A percentile compares a stretch with the other conserved stretches of the same genome.
Conservation (phyloP, 2,113 vertebrate genomes). For the Peromyscus maniculatus region DNA sequence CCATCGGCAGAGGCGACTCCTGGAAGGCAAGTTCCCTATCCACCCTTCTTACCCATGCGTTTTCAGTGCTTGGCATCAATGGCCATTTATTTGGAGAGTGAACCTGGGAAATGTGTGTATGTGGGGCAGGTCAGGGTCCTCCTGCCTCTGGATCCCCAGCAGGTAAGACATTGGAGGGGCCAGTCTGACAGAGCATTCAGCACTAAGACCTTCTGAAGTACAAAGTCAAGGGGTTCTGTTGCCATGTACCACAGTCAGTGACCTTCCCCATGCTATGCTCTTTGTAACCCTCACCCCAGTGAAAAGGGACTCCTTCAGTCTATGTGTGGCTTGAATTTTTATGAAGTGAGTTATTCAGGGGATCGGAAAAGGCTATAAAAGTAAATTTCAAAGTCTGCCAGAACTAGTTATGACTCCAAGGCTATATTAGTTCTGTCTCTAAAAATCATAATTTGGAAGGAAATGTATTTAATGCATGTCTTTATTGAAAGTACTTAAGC, state of each 20-base stretch:
- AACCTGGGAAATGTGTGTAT: not conserved
- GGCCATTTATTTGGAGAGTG: not conserved
- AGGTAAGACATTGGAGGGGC: not conserved
- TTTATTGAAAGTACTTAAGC: constrained; percentile 33
- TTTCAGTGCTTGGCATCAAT: not conserved
- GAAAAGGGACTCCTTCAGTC: not conserved
- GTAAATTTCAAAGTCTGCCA: constrained; percentile 25
- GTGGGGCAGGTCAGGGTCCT: not conserved
- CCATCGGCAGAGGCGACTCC: not conserved
- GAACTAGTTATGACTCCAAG: constrained; percentile 29
- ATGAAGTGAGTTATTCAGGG: constrained; percentile 53
- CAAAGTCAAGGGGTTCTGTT: not conserved
- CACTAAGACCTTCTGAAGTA: not conserved
- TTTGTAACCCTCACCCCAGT: not conserved
- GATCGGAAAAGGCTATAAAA: constrained; percentile 48
- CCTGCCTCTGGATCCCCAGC: not conserved
- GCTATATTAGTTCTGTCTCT: constrained; percentile 1
- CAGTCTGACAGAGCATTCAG: not conserved
- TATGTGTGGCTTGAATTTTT: constrained; percentile 52
- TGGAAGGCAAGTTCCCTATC: not conserved
- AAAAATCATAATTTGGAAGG: constrained; percentile 43
- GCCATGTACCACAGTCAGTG: not conserved
- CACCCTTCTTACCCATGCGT: not conserved
- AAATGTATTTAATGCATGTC: constrained; percentile 17
- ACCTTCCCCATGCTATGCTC: not conserved